Evolutionary conservation across 2,113 vertebrate genomes (phyloP), one percentile per base, ranked within the genome.

Genomic region (Cichladusa arquata): DNA sequence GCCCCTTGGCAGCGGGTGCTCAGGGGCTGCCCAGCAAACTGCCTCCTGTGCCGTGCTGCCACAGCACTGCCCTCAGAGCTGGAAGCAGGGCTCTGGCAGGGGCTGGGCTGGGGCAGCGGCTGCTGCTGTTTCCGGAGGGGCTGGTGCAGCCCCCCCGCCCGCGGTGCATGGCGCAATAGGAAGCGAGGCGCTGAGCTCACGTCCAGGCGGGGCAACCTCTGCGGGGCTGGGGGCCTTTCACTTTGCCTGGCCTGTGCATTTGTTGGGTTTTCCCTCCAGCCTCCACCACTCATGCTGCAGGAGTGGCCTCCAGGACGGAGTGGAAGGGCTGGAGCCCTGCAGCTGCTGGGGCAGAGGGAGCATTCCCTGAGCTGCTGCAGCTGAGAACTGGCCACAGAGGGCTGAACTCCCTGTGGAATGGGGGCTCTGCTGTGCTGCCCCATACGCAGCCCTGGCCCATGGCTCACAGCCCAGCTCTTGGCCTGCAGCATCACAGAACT

Each of bases 1-100:
- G 31, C n/a, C 1, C 0, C 36, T 44, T 5, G 0, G 19, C 34
- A 5, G 31, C 0, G 7, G 10, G 36, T 0, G 0, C 61, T 18
- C 20, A 3, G 47, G 19, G 9, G 34, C 81, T 62, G 54, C 53
- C 31, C 0, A 1, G 36, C 38, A 8, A 11, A 5, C 29, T 2
- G 6, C 13, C 13, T 38, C 20, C 47, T 5, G 5, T 47, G 77
- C 12, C 7, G 2, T 2, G 42, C 40, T 25, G 25, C 25, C 8
- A 17, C 31, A 12, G 70, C 20, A 1, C 56, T 2, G 1, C 26
- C 23, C 82, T 48, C 53, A 0, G 65, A 12, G 57, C 73, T 51
- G 47, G 23, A 16, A 48, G 2, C 1, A 0, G 28, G 6, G 48
- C 34, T 23, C 1, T 18, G 61, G 45, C 65, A 54, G 80, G 54